Evolutionary conservation across 2,797 vertebrate genomes (phyloP).

Genomic region (Hyperoplus immaculatus): DNA sequence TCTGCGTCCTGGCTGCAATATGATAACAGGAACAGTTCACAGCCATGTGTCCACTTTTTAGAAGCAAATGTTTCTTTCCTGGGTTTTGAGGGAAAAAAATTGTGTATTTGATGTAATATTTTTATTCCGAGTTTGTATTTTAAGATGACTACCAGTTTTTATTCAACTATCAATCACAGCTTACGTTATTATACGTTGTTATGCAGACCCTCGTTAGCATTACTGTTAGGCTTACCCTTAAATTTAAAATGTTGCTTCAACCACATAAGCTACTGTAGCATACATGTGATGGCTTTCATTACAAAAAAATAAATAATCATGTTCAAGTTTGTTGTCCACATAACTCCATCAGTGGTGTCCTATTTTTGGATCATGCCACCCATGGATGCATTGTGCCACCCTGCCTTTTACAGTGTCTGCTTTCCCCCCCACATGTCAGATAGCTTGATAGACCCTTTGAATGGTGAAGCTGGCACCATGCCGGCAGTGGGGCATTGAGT

Average conservation of each 20-base stretch:
- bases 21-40: slow-evolving; percentile 35
- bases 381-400: slow-evolving; percentile 76
- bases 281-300: not conserved
- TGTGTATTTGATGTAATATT: not conserved
- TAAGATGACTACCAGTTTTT: not conserved
- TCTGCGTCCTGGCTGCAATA: slow-evolving; percentile 55
- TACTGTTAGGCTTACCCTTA: not conserved
- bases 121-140: not conserved
- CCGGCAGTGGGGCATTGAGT: slow-evolving; percentile 66
- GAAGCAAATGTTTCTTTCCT: not conserved
- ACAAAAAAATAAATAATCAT: not conserved
- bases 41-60: slow-evolving; percentile 1
- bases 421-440: slow-evolving; percentile 70
- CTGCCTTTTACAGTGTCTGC: slow-evolving; percentile 71
- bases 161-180: not conserved
- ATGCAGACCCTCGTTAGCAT: not conserved
- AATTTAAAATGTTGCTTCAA: not conserved
- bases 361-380: slow-evolving; percentile 83
- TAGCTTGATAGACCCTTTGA: slow-evolving; percentile 71
- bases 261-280: not conserved
- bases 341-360: slow-evolving; percentile 54
- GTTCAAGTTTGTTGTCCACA: slow-evolving; percentile 29
- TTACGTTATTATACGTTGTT: not conserved
- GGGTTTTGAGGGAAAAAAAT: not conserved
- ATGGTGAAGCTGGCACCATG: slow-evolving; percentile 74